phyloP scores from a whole-genome alignment of 2,113 vertebrate species.

The Pangasianodon gigas region DNA sequence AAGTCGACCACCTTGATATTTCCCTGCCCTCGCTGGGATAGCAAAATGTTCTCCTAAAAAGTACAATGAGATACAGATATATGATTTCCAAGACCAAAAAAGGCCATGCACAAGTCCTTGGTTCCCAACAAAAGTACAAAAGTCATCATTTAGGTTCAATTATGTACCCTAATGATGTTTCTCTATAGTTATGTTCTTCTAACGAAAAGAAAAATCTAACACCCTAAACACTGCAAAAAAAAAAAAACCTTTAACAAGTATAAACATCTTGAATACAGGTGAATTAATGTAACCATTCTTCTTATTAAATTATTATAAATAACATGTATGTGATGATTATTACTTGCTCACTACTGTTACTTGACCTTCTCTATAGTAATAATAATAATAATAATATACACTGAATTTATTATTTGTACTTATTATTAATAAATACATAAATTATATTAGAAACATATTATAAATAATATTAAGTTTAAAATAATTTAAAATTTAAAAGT shows the following conservation, averaged over 20 bases:
- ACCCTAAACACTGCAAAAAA: neutral
- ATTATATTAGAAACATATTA: neutral
- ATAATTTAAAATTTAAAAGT: neutral
- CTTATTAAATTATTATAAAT: neutral
- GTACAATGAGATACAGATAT: conserved; percentile 9
- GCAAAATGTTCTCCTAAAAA: conserved; percentile 87
- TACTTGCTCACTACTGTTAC: neutral
- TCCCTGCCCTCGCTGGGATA: conserved; percentile 85
- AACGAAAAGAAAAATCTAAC: neutral
- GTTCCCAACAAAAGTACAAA: neutral
- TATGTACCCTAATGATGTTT: neutral
- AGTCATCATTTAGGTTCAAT: neutral
- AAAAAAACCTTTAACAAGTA: neutral
- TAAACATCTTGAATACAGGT: neutral
- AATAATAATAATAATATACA: neutral
- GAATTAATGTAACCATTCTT: neutral
- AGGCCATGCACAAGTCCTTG: neutral
- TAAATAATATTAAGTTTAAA: neutral
- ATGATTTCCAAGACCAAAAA: neutral
- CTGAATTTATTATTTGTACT: neutral
- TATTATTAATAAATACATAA: neutral
- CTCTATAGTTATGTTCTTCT: neutral
- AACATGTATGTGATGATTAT: neutral
- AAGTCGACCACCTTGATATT: conserved; percentile 96
- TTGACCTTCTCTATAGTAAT: neutral